Conservation (phyloP, 2,888 invertebrate genomes). For the Metacarcinus magister region DNA sequence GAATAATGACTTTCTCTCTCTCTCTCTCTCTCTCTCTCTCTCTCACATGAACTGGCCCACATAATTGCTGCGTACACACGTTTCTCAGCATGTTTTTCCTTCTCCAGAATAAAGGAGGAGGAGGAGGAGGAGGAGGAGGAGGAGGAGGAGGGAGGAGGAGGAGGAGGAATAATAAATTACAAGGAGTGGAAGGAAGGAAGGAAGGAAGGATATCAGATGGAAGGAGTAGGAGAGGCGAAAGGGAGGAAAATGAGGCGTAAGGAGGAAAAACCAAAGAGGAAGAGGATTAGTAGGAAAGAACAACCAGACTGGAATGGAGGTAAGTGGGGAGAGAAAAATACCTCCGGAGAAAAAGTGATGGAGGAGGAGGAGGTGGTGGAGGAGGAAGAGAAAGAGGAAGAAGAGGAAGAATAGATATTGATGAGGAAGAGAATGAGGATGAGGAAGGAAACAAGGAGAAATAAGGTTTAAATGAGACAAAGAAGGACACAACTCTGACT, state of each 20-base stretch:
- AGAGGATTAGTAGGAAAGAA: neutral
- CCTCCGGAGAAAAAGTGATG: neutral
- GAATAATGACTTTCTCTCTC: neutral
- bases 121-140: too few species aligned
- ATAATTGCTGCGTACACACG: neutral
- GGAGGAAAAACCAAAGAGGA: too few species aligned
- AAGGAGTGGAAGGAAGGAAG: neutral
- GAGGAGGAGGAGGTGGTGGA: neutral
- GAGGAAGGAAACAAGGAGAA: neutral
- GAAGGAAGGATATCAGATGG: neutral
- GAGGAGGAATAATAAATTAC: neutral
- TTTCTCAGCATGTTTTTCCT: neutral
- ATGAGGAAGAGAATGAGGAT: neutral
- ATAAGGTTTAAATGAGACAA: neutral
- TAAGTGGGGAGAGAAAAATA: neutral
- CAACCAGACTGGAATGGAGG: neutral
- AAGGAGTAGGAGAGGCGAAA: neutral
- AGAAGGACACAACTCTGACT: neutral
- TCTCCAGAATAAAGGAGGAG: neutral
- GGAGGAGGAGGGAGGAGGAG: neutral
- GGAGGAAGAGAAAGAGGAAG: neutral
- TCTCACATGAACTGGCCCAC: neutral
- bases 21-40: slow-evolving; percentile 26
- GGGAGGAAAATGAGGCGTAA: neutral
- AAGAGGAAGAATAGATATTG: neutral